Evolutionary conservation across 2,888 invertebrate species (phyloP).

Genomic region (Ephialtes manifestator): DNA sequence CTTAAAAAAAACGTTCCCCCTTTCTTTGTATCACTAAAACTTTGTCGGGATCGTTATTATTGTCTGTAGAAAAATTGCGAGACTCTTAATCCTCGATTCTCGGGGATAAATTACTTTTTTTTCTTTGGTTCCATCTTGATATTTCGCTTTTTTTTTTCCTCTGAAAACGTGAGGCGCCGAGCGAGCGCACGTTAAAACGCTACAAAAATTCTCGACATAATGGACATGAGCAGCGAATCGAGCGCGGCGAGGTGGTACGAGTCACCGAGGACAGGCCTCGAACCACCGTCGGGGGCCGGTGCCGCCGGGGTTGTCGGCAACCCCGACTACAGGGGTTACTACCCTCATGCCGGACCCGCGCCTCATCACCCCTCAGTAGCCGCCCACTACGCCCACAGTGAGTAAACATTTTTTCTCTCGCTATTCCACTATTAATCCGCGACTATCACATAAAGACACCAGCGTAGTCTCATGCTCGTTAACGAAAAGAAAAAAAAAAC

Average conservation of each 20-base stretch:
- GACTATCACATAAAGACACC: neutral
- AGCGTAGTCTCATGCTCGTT: conserved; percentile 14
- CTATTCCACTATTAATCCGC: neutral
- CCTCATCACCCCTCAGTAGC: conserved; percentile 84
- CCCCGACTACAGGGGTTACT: conserved; percentile 85
- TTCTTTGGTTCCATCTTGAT: neutral
- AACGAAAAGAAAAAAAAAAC: neutral
- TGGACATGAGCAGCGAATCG: conserved; percentile 86
- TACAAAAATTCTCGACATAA: conserved; percentile 81
- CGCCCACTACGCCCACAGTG: conserved; percentile 85
- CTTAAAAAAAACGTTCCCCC: conserved; percentile 5
- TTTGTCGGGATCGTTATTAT: neutral
- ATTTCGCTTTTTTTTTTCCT: conserved; percentile 4
- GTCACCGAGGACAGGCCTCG: conserved; percentile 83
- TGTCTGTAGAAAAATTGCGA: neutral
- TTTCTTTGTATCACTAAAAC: neutral
- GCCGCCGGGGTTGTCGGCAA: conserved; percentile 81
- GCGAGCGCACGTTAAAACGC: conserved; percentile 69
- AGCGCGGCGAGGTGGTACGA: conserved; percentile 85
- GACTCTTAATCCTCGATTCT: neutral
- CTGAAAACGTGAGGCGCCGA: conserved; percentile 63
- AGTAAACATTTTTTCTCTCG: conserved; percentile 74
- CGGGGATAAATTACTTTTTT: conserved; percentile 34
- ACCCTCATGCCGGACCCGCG: conserved; percentile 84
- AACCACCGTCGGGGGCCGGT: conserved; percentile 80